phyloP scores from a whole-genome alignment of 2,797 vertebrate genomes.

The Cacajao melanocephalus region DNA sequence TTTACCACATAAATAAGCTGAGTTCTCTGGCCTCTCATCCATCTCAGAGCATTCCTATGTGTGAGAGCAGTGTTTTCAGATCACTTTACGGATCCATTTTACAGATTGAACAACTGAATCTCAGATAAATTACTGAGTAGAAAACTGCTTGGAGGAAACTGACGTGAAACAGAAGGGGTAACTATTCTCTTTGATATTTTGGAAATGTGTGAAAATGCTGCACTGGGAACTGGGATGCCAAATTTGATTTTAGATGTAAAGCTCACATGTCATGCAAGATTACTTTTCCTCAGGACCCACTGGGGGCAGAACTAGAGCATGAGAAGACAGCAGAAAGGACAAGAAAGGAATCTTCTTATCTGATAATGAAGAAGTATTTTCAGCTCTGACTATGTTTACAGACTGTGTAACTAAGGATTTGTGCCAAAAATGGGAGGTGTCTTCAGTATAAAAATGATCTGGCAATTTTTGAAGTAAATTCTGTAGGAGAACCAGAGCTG shows the following conservation, averaged over 20 bases:
- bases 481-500: not conserved
- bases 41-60: not conserved
- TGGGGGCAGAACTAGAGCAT: not conserved
- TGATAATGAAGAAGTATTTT: not conserved
- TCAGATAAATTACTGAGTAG: not conserved
- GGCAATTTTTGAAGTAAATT: not conserved
- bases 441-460: not conserved
- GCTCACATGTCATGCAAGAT: not conserved
- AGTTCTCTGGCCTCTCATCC: not conserved
- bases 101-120: not conserved
- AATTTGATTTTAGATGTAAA: conserved; percentile 8
- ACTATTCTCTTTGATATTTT: not conserved
- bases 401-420: not conserved
- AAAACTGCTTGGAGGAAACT: not conserved
- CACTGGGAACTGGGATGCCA: not conserved
- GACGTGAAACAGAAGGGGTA: not conserved
- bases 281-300: not conserved
- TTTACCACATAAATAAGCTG: fast-evolving
- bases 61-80: not conserved
- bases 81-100: not conserved
- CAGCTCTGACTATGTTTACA: not conserved
- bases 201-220: not conserved
- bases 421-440: not conserved
- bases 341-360: not conserved
- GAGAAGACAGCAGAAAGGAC: not conserved